Evolutionary conservation across 2,113 vertebrate species (phyloP), one percentile per base, ranked within the genome.

Genomic region (Sorex araneus): DNA sequence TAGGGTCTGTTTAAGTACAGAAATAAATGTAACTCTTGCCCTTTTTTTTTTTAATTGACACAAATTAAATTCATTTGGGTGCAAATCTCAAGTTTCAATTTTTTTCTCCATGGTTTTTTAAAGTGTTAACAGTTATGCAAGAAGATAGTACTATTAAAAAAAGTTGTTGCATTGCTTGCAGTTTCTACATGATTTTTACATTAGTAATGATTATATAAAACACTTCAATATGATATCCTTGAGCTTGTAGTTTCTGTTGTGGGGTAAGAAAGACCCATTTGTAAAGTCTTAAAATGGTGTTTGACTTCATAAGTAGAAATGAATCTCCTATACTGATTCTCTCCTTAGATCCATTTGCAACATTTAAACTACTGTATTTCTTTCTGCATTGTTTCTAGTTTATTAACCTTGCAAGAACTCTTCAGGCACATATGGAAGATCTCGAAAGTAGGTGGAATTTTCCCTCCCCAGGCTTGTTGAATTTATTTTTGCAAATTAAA

Each of bases 361-460:
- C 97, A 97, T 98, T 98, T 98, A 98, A 98, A 98, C 97, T 97
- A 97, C 97, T 97, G 54, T 96, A 95, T 97, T 97, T 98, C 94
- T 98, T 96, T 98, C 97, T 98, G 97, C 97, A 97, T 98, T 98
- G 97, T 98, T 98, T 98, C 98, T 98, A 99, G 99, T 99, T 99
- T 98, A 99, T 99, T 98, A 99, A 99, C 98, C 98, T 99, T 98
- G 99, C 99, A 98, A 99, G 99, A 99, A 99, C 99, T 98, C 99
- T 99, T 98, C 99, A 99, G 96, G 99, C 99, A 98, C 99, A 99
- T 98, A 99, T 99, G 99, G 99, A 99, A 99, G 99, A 98, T 98
- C 99, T 99, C 97, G 99, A 99, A 99, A 99, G 99, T 99, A 99
- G 98, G 98, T 98, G 98, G 96, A 96, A 95, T 98, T 98, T 96